These are phyloP conservation scores for Aphidius colemani DNA, from an alignment of 2,888 invertebrate species.

Conservation along the genomic window DNA sequence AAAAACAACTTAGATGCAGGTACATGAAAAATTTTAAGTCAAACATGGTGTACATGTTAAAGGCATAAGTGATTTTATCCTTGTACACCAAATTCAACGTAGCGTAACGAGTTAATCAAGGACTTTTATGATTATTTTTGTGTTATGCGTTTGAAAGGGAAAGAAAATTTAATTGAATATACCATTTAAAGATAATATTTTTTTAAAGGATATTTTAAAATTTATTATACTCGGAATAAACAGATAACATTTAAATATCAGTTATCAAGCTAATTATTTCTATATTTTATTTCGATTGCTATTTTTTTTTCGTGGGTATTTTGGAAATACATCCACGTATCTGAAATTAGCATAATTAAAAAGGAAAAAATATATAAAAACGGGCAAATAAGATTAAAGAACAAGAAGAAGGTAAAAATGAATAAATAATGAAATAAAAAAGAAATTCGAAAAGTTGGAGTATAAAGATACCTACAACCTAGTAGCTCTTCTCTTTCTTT, in stretches of 20 bases:
- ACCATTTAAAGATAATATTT: neutral
- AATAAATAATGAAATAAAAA: no score
- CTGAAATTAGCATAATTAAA: no score
- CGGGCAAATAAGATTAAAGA: no score
- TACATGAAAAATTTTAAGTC: neutral
- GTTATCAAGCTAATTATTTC: neutral
- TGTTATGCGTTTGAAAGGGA: conserved; percentile 12
- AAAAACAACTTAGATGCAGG: neutral
- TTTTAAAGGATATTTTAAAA: no score
- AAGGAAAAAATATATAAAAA: no score
- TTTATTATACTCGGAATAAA: neutral
- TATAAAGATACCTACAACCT: conserved; percentile 9
- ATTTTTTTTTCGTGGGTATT: no score
- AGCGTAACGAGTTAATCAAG: conserved; percentile 14
- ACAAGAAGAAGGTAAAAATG: no score
- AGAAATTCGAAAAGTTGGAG: neutral
- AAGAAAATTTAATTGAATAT: conserved; percentile 4
- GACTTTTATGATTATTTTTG: neutral
- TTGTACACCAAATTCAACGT: neutral
- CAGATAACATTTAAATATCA: conserved; percentile 4
- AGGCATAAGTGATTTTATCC: neutral
- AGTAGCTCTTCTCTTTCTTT: neutral
- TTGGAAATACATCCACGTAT: no score
- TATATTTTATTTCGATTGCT: no score
- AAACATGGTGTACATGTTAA: neutral